Base-by-base conservation (phyloP, 2,113 vertebrate species). In the Trogon surrucura region DNA sequence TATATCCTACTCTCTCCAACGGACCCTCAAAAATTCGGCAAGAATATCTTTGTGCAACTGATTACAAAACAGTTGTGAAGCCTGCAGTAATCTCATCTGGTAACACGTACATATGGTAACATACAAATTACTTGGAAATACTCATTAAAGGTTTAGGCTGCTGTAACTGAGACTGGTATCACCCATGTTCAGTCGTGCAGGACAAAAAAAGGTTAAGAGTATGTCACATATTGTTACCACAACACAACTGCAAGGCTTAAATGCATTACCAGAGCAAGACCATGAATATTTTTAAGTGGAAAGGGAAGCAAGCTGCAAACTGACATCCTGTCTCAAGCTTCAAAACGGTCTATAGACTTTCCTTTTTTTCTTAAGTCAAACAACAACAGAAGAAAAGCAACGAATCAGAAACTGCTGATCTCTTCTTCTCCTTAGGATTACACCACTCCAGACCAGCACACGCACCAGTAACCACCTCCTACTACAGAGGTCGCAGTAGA, bases 281-380 rank as follows among this genome's bases (percentile, higher is more conserved):
- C 27, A 60, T 44, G 51, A 34, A 7, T 80, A 78, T 94, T 94
- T 93, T 88, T 62, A 93, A 85, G 91, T 61, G 80, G 67, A 92
- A 97, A 83, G 75, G 95, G 75, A 97, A 97, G 72, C 67, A 88
- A 69, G 36, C 67, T 80, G 71, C 41, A 74, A 85, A 80, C 27
- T 80, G 72, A 93, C 92, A 93, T 91, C 94, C 96, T 96, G 94
- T 78, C 75, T 83, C 83, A 61, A 83, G 60, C 32, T 83, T 27
- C 51, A 62, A 47, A 80, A 70, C 36, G 64, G 27, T 23, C 67
- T 73, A 29, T 1, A 67, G 78, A 32, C 27, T 53, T 79, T 41
- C 26, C 10, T 38, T 45, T 48, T 32, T 85, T 72, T 41, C 36
- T 67, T 34, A 83, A 94, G 62, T 53, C 62, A 79, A 84, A 61